Evolutionary conservation across 2,113 vertebrate genomes (phyloP).

Genomic region (Fulmarus glacialis): DNA sequence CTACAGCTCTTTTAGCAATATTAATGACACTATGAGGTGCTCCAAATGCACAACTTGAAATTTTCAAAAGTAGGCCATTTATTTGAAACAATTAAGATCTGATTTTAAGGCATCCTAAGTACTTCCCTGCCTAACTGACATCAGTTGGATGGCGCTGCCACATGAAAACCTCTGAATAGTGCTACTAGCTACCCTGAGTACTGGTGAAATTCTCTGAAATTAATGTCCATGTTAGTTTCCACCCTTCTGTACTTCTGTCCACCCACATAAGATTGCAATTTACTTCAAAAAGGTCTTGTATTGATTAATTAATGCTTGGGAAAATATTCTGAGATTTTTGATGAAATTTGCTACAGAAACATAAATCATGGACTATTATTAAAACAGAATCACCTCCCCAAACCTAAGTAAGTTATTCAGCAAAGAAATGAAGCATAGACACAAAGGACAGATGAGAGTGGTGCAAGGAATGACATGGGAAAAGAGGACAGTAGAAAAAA

Average conservation of each 20-base stretch:
- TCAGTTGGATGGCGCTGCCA: background rate
- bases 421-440: constrained; percentile 9
- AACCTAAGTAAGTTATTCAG: background rate
- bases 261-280: background rate
- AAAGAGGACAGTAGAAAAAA: background rate
- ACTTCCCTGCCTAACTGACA: background rate
- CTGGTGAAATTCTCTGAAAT: background rate
- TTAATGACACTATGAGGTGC: background rate
- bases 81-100: background rate
- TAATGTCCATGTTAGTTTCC: background rate
- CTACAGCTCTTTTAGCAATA: background rate
- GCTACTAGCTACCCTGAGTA: background rate
- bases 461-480: background rate
- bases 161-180: background rate
- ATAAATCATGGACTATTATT: background rate
- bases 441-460: background rate
- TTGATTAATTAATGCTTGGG: background rate
- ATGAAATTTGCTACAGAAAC: background rate
- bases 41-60: background rate
- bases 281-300: constrained; percentile 16
- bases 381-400: background rate
- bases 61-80: background rate
- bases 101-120: background rate
- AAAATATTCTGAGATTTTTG: background rate
- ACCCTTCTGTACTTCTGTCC: background rate